Evolutionary conservation across 2,888 invertebrate genomes (phyloP).

Genomic region (Nomada lathburiana): DNA sequence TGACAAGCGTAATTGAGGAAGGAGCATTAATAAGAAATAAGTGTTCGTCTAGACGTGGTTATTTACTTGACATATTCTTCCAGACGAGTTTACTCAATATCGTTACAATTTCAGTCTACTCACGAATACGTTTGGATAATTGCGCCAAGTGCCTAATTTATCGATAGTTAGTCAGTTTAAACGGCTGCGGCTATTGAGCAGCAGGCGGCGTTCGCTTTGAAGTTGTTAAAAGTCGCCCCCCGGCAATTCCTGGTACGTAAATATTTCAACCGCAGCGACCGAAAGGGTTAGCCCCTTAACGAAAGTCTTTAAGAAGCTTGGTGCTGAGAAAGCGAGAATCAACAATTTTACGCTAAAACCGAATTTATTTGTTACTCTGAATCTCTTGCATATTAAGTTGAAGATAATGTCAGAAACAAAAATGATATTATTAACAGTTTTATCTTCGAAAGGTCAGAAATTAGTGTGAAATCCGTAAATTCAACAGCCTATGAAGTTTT

Average conservation of each 20-base stretch:
- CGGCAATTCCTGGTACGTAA: neutral
- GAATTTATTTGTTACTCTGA: no score
- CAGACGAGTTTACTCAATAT: neutral
- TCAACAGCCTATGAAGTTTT: no score
- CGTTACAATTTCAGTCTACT: neutral
- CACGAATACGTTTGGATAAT: neutral
- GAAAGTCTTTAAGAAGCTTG: neutral
- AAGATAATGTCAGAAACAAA: no score
- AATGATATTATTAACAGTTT: no score
- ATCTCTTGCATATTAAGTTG: no score
- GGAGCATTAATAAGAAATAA: no score
- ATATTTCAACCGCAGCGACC: neutral
- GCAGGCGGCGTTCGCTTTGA: neutral
- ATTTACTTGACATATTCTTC: slow-evolving; percentile 16
- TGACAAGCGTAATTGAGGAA: no score
- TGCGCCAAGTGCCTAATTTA: slow-evolving; percentile 19
- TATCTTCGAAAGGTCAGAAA: no score
- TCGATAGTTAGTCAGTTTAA: slow-evolving; percentile 24
- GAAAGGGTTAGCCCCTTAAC: neutral
- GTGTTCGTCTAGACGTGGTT: neutral
- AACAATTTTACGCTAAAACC: no score
- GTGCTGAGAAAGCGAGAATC: neutral
- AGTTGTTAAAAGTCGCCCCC: slow-evolving; percentile 18
- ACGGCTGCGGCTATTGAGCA: neutral
- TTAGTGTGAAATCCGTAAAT: no score